Percentiles rank a stretch among this genome's conserved stretches.
These are phyloP conservation scores for Corythornis vintsioides DNA, from an alignment of 2,113 vertebrate genomes.

Conservation along the genomic window DNA sequence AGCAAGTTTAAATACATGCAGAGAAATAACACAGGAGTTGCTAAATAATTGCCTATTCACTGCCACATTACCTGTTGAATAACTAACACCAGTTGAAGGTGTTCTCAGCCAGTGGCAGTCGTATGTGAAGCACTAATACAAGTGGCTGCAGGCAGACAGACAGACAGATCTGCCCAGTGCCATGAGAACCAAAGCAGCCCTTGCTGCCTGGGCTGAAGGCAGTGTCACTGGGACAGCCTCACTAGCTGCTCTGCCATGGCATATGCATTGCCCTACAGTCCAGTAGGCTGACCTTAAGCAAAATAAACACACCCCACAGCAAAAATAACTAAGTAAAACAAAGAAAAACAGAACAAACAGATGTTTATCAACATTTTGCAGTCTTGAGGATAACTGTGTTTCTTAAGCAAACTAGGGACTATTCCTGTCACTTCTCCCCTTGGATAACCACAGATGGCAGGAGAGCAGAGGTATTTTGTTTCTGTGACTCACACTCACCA, in stretches of 20 bases:
- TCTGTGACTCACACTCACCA: neutral
- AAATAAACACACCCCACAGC: neutral
- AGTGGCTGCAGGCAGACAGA: neutral
- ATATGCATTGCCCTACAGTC: neutral
- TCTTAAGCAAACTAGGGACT: neutral
- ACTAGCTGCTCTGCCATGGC: neutral
- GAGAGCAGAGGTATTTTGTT: neutral
- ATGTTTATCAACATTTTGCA: neutral
- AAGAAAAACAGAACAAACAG: neutral
- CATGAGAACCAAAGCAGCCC: neutral
- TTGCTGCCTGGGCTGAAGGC: neutral
- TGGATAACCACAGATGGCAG: neutral
- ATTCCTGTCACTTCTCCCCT: neutral
- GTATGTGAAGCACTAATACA: neutral
- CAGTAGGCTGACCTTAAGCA: conserved; percentile 12
- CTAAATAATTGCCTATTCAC: neutral
- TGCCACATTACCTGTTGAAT: neutral
- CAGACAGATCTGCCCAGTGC: neutral
- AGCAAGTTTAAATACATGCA: neutral
- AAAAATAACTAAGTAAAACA: conserved; percentile 15
- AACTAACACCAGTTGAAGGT: neutral
- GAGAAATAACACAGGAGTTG: neutral
- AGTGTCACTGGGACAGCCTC: neutral
- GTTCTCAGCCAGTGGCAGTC: neutral
- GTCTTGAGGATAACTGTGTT: neutral